phyloP scores from a whole-genome alignment of 2,797 vertebrate genomes.

The Moxostoma hubbsi region DNA sequence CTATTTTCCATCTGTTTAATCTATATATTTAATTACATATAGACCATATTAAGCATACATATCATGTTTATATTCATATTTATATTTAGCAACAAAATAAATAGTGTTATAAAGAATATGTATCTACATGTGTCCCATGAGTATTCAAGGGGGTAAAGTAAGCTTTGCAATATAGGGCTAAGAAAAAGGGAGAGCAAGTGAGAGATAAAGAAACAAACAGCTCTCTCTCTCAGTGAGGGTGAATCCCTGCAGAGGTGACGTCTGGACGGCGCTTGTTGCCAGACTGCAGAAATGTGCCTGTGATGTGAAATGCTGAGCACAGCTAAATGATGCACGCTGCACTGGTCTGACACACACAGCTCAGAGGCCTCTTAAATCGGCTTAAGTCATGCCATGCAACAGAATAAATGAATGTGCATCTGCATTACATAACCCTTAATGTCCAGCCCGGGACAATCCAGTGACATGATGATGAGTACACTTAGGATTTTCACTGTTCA shows the following conservation, averaged over 20 bases:
- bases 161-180: too few species aligned
- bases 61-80: too few species aligned
- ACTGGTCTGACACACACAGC: constrained; percentile 30
- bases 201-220: neutral
- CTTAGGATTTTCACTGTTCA: constrained; percentile 23
- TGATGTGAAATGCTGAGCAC: constrained; percentile 32
- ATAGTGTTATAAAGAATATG: too few species aligned
- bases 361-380: constrained; percentile 46
- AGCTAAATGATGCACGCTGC: constrained; percentile 24
- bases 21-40: too few species aligned
- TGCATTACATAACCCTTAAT: constrained; percentile 32
- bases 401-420: constrained; percentile 45
- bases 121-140: too few species aligned
- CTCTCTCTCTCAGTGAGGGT: neutral
- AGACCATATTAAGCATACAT: too few species aligned
- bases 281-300: constrained; percentile 38
- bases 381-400: constrained; percentile 39
- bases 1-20: too few species aligned
- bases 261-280: constrained; percentile 3
- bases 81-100: too few species aligned
- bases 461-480: too few species aligned
- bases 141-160: too few species aligned
- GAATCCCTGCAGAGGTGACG: neutral
- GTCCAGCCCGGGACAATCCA: neutral
- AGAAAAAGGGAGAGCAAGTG: too few species aligned